phyloP scores from a whole-genome alignment of 2,888 invertebrate genomes.

The Cyclophora albipunctata region DNA sequence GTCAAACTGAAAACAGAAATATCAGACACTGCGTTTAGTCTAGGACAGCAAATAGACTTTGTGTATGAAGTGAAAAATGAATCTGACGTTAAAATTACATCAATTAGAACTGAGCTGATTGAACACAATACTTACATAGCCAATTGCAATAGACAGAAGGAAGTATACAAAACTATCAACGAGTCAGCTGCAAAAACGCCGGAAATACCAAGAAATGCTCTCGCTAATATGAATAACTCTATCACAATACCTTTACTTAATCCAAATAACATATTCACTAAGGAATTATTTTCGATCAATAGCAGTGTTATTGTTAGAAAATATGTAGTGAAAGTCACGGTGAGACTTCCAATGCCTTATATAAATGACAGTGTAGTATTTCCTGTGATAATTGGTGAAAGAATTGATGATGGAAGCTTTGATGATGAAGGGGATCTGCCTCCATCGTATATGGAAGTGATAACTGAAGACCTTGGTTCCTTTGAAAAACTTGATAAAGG shows the following conservation, averaged over 20 bases:
- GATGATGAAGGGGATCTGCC: conserved; percentile 5
- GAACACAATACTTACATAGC: conserved; percentile 16
- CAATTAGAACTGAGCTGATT: conserved; percentile 17
- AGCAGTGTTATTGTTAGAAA: conserved; percentile 4
- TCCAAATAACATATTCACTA: no score
- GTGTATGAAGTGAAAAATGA: conserved; percentile 17
- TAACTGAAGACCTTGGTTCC: conserved; percentile 12
- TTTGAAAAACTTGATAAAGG: no score
- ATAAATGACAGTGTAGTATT: conserved; percentile 19
- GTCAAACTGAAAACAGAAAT: conserved; percentile 16
- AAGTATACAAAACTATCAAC: conserved; percentile 3
- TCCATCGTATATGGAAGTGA: conserved; percentile 22
- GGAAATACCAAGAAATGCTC: conserved; percentile 15
- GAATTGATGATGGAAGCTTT: background rate
- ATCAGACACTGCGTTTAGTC: conserved; percentile 11
- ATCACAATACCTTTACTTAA: conserved; percentile 10
- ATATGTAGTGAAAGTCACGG: conserved; percentile 22
- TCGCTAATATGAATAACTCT: conserved; percentile 8
- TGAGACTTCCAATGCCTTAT: conserved; percentile 24
- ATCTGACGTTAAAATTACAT: conserved; percentile 13
- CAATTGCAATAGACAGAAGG: conserved; percentile 8
- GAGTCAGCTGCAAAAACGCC: conserved; percentile 11
- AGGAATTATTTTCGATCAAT: no score
- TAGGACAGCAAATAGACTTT: conserved; percentile 13
- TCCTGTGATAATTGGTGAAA: conserved; percentile 27